Percentiles rank a stretch among this genome's conserved stretches.
Evolutionary conservation across 2,888 invertebrate genomes (phyloP).

Genomic region (Lasioglossum vierecki): DNA sequence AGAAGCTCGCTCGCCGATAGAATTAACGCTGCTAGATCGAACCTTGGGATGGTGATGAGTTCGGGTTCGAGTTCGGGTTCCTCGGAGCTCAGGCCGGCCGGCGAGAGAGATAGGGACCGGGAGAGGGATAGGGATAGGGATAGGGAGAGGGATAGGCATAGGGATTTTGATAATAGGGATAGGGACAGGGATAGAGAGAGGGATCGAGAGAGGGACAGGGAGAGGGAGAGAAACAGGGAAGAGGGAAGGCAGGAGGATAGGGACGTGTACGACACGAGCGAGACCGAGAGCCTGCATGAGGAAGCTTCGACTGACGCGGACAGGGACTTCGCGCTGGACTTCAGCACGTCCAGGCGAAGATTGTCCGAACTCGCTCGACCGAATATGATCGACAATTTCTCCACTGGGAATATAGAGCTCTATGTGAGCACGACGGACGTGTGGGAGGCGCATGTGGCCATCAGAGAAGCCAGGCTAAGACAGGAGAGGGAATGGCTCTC

Average conservation of each 20-base stretch:
- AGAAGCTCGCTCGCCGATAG: conserved; percentile 68
- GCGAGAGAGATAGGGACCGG: conserved; percentile 32
- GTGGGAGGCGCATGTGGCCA: conserved; percentile 89
- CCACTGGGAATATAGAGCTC: conserved; percentile 81
- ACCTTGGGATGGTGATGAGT: conserved; percentile 72
- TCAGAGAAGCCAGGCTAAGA: conserved; percentile 87
- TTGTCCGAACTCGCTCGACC: conserved; percentile 64
- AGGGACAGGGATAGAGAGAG: background rate
- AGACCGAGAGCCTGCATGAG: conserved; percentile 51
- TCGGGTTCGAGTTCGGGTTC: conserved; percentile 64
- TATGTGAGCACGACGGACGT: conserved; percentile 86
- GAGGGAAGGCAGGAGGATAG: conserved; percentile 61
- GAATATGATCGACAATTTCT: conserved; percentile 76
- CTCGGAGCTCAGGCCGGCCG: conserved; percentile 53
- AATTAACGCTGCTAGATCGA: conserved; percentile 63
- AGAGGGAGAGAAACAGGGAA: conserved; percentile 32
- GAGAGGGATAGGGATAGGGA: conserved; percentile 3
- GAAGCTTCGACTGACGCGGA: conserved; percentile 70
- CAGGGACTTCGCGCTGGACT: conserved; percentile 66
- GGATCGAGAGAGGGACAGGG: background rate
- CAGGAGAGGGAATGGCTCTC: conserved; percentile 82
- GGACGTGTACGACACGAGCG: conserved; percentile 61
- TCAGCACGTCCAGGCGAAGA: conserved; percentile 62
- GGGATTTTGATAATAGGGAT: conserved; percentile 23
- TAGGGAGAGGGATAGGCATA: conserved; percentile 56